phyloP scores from a whole-genome alignment of 2,113 vertebrate genomes.

The Hiodon tergisus region DNA sequence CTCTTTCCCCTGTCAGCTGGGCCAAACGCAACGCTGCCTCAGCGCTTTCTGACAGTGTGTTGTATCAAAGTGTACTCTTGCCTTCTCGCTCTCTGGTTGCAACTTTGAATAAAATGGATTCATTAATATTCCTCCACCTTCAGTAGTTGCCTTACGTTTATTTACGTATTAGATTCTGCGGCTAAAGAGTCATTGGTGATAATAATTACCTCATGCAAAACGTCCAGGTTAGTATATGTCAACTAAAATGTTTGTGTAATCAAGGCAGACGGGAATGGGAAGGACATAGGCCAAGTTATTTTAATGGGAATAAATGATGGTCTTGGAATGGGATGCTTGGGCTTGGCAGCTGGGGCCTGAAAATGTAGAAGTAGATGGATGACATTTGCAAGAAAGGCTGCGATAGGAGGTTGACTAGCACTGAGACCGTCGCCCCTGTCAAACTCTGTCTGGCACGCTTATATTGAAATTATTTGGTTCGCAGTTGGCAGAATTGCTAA shows the following conservation, averaged over 20 bases:
- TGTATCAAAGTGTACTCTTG: too few relatives aligned
- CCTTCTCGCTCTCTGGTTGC: too few relatives aligned
- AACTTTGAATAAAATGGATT: background rate
- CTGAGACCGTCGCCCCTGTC: background rate
- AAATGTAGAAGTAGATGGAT: background rate
- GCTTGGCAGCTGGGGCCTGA: constrained; percentile 3
- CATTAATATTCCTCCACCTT: background rate
- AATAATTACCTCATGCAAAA: background rate
- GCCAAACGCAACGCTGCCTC: too few relatives aligned
- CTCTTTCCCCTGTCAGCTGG: too few relatives aligned
- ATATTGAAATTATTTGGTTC: background rate
- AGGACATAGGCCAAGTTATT: too few relatives aligned
- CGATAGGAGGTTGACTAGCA: background rate
- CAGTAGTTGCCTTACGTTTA: background rate
- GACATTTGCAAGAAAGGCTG: background rate
- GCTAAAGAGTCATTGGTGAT: background rate
- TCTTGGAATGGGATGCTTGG: background rate
- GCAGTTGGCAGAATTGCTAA: too few relatives aligned
- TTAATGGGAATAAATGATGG: background rate
- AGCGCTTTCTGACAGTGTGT: too few relatives aligned
- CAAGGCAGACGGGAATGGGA: background rate
- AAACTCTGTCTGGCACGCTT: background rate
- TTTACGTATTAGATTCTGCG: background rate
- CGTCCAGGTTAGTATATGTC: background rate
- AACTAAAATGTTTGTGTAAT: background rate